A percentile compares a stretch with the other conserved stretches of the same genome.
These are phyloP conservation scores for Tetragonula carbonaria DNA, from an alignment of 2,888 invertebrate genomes.

Conservation along the genomic window DNA sequence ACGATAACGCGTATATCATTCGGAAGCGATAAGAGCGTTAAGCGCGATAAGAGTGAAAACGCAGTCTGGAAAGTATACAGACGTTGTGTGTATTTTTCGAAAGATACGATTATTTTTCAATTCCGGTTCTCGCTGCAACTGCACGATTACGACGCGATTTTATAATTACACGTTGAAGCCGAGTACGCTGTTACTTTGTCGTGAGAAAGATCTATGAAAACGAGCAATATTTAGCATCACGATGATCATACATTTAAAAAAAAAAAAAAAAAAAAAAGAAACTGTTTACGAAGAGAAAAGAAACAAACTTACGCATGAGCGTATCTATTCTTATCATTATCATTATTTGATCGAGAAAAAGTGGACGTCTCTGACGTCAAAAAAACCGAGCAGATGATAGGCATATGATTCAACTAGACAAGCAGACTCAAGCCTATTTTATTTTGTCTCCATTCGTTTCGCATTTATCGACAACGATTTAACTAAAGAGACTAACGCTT, in stretches of 20 bases:
- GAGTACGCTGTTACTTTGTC: no score
- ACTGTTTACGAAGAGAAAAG: no score
- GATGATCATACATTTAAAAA: no score
- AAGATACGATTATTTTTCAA: neutral
- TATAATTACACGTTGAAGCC: neutral
- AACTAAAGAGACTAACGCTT: neutral
- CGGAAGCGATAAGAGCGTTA: neutral
- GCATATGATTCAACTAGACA: neutral
- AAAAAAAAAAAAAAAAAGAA: no score
- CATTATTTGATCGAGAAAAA: neutral
- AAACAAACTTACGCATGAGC: no score
- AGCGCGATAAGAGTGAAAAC: slow-evolving; percentile 20
- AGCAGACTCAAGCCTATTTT: neutral
- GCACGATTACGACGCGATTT: neutral
- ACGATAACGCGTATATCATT: slow-evolving; percentile 8
- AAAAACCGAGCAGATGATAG: neutral
- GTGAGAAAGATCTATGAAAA: no score
- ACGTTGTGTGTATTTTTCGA: neutral
- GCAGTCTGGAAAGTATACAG: neutral
- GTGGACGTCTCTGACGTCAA: neutral
- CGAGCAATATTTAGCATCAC: no score
- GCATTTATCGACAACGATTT: neutral
- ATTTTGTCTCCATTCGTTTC: neutral
- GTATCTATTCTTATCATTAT: neutral
- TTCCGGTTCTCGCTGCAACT: neutral